phyloP scores from a whole-genome alignment of 2,888 invertebrate genomes.

The Drosophila conformis region DNA sequence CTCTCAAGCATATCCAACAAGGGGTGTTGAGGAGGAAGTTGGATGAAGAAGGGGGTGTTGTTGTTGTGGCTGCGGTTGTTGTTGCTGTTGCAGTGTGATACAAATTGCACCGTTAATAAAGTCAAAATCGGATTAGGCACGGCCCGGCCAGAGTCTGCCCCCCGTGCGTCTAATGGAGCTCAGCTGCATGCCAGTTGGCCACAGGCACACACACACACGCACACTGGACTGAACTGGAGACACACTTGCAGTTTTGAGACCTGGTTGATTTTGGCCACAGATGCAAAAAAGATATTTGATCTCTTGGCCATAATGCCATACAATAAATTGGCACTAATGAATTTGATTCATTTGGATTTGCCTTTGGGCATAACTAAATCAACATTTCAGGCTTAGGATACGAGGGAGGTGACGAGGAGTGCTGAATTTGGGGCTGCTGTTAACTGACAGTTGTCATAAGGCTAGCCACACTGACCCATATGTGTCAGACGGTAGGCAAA shows the following conservation, averaged over 20 bases:
- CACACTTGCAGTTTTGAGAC: constrained; percentile 24
- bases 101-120: constrained; percentile 78
- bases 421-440: background rate
- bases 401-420: background rate
- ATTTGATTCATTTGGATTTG: constrained; percentile 77
- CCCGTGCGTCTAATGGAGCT: constrained; percentile 27
- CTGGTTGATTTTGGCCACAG: constrained; percentile 16
- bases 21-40: background rate
- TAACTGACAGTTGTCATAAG: constrained; percentile 59
- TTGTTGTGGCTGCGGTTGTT: constrained; percentile 11
- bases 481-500: constrained; percentile 54
- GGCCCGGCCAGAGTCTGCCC: constrained; percentile 38
- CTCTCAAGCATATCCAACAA: background rate
- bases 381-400: constrained; percentile 20
- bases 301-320: constrained; percentile 38
- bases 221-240: background rate
- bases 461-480: constrained; percentile 49
- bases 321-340: constrained; percentile 77
- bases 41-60: constrained; percentile 8
- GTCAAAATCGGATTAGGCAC: constrained; percentile 77
- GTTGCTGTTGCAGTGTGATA: constrained; percentile 53
- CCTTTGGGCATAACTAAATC: constrained; percentile 71
- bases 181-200: constrained; percentile 50
- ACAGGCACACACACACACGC: constrained; percentile 2
- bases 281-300: constrained; percentile 51